Base-by-base conservation (phyloP, 1,140 invertebrate species). In the Scaptomyza montana region DNA sequence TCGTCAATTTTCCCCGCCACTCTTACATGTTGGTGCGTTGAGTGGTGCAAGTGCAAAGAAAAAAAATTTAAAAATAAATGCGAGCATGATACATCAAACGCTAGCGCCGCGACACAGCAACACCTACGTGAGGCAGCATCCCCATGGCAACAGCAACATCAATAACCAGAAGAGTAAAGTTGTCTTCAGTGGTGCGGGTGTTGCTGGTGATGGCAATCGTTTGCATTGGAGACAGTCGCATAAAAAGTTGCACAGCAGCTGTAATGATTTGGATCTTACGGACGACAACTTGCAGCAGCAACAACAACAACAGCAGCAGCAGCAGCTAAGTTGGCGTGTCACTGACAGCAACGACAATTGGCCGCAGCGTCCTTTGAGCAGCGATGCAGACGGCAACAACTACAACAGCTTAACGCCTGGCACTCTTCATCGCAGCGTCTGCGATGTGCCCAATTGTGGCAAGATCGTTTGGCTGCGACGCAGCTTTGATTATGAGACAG, bases 401-500 rank as follows among this genome's bases (percentile, higher is more conserved):
- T 64, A 64, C n/a, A 53, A 54, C 36, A 50, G 65, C 5, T 21
- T 67, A 9, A 50, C 56, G 19, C 62, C 60, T 8, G 50, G 45
- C 30, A 28, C 50, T 55, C 74, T 62, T 43, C 80, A 71, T 53
- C 74, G 51, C 33, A 79, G 84, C 53, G 63, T 65, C 36, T 92
- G 90, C 64, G 81, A 91, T 43, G 80, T 92, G 57, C 73, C 80
- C 46, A 92, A 92, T 60, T 92, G 90, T 33, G 90, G 90, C 45
- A 92, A 92, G 80, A 57, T 92, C 53, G 71, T 92, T 3, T 92
- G 90, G 90, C 25, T 92, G 41, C 77, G 77, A 47, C 78, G 80
- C 2, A 57, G 55, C 30, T 59, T 43, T 10, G 75, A 77, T 8
- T 74, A 77, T 46, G 62, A 45, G 41, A 28, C 43, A 6, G 51